Evolutionary conservation across 2,113 vertebrate species (phyloP), one percentile per base, ranked within the genome.

Genomic region (Brevimyrus niger): DNA sequence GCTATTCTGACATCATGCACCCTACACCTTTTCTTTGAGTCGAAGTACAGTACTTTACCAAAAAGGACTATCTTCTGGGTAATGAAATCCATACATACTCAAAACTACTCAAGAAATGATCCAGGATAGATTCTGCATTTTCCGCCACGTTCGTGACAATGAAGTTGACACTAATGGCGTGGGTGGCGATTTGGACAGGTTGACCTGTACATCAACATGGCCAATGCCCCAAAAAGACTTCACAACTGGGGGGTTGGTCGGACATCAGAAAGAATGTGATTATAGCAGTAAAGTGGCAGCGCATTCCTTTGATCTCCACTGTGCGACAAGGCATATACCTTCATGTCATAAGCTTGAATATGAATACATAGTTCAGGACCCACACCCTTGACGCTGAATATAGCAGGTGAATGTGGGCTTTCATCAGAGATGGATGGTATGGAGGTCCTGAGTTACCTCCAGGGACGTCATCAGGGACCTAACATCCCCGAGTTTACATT

Each of bases 321-420:
- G 42, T 92, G 89, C 23, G 91, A 58, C 0, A 91, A 47, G 47
- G 58, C 90, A 46, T 88, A 91, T 0, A 90, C 17, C 13, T 90
- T 89, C 23, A 90, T 38, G 10, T 87, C 69, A 19, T 91, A 8
- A 2, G 90, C 6, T 0, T 69, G 31, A 27, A 90, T 35, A 3
- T 90, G 17, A 31, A 91, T 91, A n/a, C 55, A 89, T 89, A 92
- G 91, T 80, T 91, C 51, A 1, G 21, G 58, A 5, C 42, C 35
- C 2, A 89, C 80, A 2, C 44, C 53, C 23, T 23, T 90, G 31
- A 89, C 0, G 2, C 51, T 80, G 21, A 90, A 87, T 5, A 86
- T 46, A 46, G 44, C 44, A 46, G 44, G 44, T 46, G 44, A 46
- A 46, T 46, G 44, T 46, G 44, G 44, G 46, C 46, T 46, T 46